Evolutionary conservation across 2,888 invertebrate species (phyloP), one percentile per base, ranked within the genome.

Genomic region (Sicus ferrugineus): DNA sequence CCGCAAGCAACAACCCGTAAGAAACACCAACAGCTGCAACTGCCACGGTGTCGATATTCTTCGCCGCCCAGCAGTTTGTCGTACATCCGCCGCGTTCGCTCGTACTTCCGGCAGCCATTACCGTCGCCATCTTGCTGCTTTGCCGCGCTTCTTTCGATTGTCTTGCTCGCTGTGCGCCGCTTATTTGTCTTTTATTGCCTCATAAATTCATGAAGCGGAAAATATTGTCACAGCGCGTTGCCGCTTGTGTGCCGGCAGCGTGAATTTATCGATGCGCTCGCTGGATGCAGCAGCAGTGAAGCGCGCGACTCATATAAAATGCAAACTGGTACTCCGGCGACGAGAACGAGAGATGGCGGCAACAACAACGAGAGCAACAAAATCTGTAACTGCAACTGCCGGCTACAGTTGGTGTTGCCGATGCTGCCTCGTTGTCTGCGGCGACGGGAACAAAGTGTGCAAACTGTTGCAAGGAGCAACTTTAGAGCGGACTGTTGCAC

Each of bases 171-270:
- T 31, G n/a, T 16, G 42, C 19, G 34, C 11, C 48, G 42, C 42
- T 61, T 62, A 38, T 38, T 28, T 54, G 52, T 62, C 26, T 62
- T 68, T 68, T 62, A 68, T 68, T 61, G 62, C 54, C 68, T 54
- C 68, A 62, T 68, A 68, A 68, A 68, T 68, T 68, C n/a, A 54
- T 58, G 58, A 58, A 48, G 67, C 48, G 21, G 59, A 31, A 64
- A 58, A 67, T 58, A 46, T 67, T 67, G 67, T 59, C 67, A 59
- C 28, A 48, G 31, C 50, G 64, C 50, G 64, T 31, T 52, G 63
- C 50, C 48, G 46, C 30, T 56, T 56, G 23, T 23, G 21, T 56
- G 30, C 19, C 14, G 56, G 28, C 42, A 9, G 42, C 31, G 58
- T 2, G 28, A 62, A 56, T 56, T 56, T 56, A 56, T 56, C 30